A percentile compares a stretch with the other conserved stretches of the same genome.
phyloP scores from a whole-genome alignment of 2,797 vertebrate genomes.

The Anomalospiza imberbis region DNA sequence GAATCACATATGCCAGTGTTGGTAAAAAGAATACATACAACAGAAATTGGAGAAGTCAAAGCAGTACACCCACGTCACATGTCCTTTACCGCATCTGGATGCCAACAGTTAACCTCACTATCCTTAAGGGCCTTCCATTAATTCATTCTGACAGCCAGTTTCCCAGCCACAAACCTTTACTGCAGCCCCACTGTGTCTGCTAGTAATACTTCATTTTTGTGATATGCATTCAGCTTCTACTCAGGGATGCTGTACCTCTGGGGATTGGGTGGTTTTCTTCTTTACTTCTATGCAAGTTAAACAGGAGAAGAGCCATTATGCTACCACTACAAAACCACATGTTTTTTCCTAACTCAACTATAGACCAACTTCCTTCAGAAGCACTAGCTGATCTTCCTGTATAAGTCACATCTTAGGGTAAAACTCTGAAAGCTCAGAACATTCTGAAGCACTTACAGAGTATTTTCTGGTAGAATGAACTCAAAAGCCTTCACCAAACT shows the following conservation, averaged over 20 bases:
- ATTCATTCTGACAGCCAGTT: neutral
- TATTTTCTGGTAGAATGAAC: neutral
- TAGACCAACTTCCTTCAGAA: neutral
- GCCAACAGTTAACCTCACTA: neutral
- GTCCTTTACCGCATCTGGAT: neutral
- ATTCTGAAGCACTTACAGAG: neutral
- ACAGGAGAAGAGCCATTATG: neutral
- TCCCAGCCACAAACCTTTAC: neutral
- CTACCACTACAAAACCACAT: neutral
- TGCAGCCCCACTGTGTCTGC: too few relatives aligned
- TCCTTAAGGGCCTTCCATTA: neutral
- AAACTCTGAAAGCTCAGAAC: neutral
- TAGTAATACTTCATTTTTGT: neutral
- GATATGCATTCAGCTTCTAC: neutral
- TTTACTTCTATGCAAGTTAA: neutral
- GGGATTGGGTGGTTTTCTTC: rapidly evolving
- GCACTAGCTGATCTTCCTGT: neutral
- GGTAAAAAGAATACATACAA: neutral
- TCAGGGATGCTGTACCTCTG: neutral
- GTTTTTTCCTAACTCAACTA: neutral
- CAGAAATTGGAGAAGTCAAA: neutral
- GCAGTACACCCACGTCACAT: rapidly evolving
- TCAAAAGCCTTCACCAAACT: neutral
- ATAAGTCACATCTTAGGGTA: neutral
- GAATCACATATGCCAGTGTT: neutral